These are phyloP conservation scores for Siderastrea radians DNA, from an alignment of 92 coral and sea anemone genomes.

Conservation along the genomic window DNA sequence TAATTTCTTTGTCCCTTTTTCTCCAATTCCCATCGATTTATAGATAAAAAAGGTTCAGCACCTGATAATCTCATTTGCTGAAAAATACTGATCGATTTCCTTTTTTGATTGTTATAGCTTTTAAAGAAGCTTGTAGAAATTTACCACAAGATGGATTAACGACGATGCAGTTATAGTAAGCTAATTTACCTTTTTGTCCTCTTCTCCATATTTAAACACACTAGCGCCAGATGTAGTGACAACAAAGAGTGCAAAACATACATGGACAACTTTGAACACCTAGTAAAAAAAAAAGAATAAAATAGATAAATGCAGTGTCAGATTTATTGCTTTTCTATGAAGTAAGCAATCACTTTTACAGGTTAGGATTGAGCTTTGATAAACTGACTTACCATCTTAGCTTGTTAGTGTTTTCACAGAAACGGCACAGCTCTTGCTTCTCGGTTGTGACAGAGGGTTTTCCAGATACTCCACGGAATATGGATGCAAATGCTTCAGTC, in stretches of 20 bases:
- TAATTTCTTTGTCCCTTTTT: no score
- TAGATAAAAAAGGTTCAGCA: no score
- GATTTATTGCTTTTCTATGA: not conserved
- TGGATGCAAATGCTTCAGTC: not conserved
- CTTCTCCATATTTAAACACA: not conserved
- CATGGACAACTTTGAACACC: slow-evolving; percentile 12
- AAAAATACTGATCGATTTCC: no score
- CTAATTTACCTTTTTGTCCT: slow-evolving; percentile 5
- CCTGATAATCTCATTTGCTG: no score
- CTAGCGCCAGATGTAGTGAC: slow-evolving; percentile 5
- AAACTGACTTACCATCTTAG: not conserved
- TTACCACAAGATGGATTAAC: not conserved
- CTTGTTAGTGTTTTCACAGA: no score
- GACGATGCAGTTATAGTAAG: no score
- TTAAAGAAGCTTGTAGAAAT: not conserved
- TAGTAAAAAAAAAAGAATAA: not conserved
- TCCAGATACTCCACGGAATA: no score
- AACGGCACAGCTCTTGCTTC: no score
- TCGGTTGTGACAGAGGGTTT: no score
- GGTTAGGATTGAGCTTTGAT: not conserved
- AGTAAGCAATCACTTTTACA: not conserved
- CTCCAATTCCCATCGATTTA: not conserved
- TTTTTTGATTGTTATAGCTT: no score
- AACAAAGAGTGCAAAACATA: slow-evolving; percentile 3
- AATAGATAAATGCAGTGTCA: no score